Evolutionary conservation across 1,140 invertebrate species (phyloP), one percentile per base, ranked within the genome.

Genomic region (Tribolium madens): DNA sequence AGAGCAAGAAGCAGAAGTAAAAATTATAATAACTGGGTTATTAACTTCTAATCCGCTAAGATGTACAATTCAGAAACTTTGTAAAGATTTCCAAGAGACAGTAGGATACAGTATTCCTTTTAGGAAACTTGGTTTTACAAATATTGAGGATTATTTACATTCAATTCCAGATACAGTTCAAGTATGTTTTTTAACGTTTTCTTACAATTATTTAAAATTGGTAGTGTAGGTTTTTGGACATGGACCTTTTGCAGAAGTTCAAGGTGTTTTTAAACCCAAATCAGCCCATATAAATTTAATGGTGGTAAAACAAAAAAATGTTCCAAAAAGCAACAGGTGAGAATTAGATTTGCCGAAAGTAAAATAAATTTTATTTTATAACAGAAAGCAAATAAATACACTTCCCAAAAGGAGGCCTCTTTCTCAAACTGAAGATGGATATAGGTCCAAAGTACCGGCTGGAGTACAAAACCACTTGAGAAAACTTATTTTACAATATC

Each of bases 391-490:
- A 14, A 31, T 64, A 26, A 14, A n/a, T n/a, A n/a, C n/a, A n/a
- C n/a, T n/a, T 13, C 57, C 31, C 10, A 12, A 64, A 12, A 31
- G 15, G 7, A 64, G n/a, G 9, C 1, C 4, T 31, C 18, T 42
- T 9, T 12, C 26, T 46, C 33, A 36, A 14, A 31, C 15, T 15
- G n/a, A 17, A 18, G 33, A 71, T 10, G 31, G 17, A 12, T 47
- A 71, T 15, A 47, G 15, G 9, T 46, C 18, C 4, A 72, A 73
- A 47, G 64, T 79, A n/a, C 78, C 78, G 0, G 3, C 5, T 3
- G n/a, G n/a, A 9, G 36, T 79, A 42, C 78, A 79, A 71, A 47
- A 76, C 7, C 76, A 77, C 33, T 64, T 79, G 14, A 76, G 21
- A 12, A 79, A 60, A 42, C 33, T 79, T 6, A 79, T 79, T 15